These are phyloP conservation scores for Carcina quercana DNA, from an alignment of 2,888 invertebrate genomes.

Conservation along the genomic window DNA sequence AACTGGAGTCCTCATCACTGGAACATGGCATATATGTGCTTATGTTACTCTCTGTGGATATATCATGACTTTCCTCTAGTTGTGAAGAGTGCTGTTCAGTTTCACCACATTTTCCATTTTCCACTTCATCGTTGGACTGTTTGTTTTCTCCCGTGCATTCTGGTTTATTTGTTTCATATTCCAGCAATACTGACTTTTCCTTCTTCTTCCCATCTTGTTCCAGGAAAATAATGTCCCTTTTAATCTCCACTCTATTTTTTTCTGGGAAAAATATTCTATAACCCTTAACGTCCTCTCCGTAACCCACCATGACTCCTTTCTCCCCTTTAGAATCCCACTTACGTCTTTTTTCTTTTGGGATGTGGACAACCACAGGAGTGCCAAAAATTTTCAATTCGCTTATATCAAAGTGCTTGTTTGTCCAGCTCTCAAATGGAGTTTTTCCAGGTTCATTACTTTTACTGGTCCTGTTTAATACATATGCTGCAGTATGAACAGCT, in stretches of 20 bases:
- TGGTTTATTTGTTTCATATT: background rate
- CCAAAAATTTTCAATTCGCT: constrained; percentile 1
- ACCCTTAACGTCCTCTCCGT: constrained; percentile 13
- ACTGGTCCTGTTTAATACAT: constrained; percentile 6
- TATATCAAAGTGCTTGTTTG: background rate
- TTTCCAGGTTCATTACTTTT: constrained; percentile 1
- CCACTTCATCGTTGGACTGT: no score
- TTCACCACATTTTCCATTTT: no score
- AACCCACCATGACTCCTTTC: constrained; percentile 16
- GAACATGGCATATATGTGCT: no score
- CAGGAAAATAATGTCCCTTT: constrained; percentile 13
- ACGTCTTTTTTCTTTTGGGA: constrained; percentile 9
- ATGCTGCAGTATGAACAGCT: constrained; percentile 5
- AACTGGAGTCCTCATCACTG: no score
- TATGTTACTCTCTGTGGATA: no score
- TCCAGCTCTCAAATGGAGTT: constrained; percentile 14
- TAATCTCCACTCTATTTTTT: constrained; percentile 11
- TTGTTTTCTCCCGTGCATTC: constrained; percentile 8
- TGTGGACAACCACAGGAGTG: constrained; percentile 5
- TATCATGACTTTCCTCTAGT: no score
- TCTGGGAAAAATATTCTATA: constrained; percentile 14
- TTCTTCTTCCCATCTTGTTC: constrained; percentile 1
- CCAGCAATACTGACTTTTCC: background rate
- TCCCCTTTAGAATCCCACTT: constrained; percentile 11
- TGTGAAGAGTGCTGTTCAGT: no score